A percentile compares a stretch with the other conserved stretches of the same genome.
Conservation (phyloP, 2,888 invertebrate species). For the Athetis lepigone region DNA sequence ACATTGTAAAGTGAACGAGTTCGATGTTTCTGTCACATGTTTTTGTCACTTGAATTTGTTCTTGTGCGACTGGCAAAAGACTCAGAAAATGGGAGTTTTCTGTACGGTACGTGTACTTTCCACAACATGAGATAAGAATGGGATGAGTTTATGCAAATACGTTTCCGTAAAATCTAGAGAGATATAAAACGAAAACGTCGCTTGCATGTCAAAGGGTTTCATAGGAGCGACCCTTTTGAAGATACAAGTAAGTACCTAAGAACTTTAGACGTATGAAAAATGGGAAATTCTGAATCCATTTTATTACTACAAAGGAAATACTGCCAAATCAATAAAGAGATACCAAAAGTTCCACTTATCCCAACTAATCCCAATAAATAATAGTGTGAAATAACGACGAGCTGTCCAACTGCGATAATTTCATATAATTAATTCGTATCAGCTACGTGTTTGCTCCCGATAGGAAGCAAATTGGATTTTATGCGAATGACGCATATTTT, state of each 20-base stretch:
- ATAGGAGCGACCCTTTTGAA: constrained; percentile 36
- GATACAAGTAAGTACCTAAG: constrained; percentile 20
- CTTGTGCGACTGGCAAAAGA: constrained; percentile 66
- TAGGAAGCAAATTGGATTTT: constrained; percentile 84
- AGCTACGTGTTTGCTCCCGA: constrained; percentile 80
- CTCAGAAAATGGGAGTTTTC: constrained; percentile 69
- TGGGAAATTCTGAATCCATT: neutral
- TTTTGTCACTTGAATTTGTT: constrained; percentile 61
- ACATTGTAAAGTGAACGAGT: constrained; percentile 46
- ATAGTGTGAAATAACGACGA: constrained; percentile 63
- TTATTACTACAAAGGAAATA: constrained; percentile 2
- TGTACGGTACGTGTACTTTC: constrained; percentile 63
- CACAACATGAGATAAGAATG: constrained; percentile 73
- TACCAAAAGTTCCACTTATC: constrained; percentile 36
- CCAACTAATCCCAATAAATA: constrained; percentile 71
- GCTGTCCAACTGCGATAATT: constrained; percentile 81
- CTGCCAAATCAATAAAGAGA: constrained; percentile 22
- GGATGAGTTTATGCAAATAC: constrained; percentile 72
- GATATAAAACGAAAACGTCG: constrained; percentile 59
- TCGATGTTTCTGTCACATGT: constrained; percentile 45
- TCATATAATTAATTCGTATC: constrained; percentile 83
- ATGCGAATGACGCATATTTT: constrained; percentile 84
- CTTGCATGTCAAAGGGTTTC: constrained; percentile 43
- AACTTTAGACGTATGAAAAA: constrained; percentile 2
- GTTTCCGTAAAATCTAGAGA: constrained; percentile 64